Evolutionary conservation across 1,140 invertebrate species (phyloP).

Genomic region (Stegodyphus dumicola): DNA sequence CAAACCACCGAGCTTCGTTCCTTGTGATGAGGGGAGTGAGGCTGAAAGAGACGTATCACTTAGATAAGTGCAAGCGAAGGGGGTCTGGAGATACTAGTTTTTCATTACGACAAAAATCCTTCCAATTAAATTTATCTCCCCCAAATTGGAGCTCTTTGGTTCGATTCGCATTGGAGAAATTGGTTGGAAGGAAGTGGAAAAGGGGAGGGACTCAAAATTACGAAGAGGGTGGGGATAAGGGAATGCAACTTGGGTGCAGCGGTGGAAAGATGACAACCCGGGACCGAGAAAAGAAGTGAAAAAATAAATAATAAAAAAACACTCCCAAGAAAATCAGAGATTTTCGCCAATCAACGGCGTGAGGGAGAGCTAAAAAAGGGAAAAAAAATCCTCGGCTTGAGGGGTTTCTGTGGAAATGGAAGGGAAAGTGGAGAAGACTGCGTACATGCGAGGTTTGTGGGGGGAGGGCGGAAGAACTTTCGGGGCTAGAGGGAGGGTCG

Average conservation of each 20-base stretch:
- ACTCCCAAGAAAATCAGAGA: conserved; percentile 56
- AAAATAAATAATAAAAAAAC: conserved; percentile 54
- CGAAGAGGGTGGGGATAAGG: not conserved
- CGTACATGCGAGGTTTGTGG: not conserved
- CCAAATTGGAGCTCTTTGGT: conserved; percentile 45
- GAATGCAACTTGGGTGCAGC: conserved; percentile 23
- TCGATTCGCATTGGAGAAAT: conserved; percentile 57
- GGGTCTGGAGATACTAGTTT: conserved; percentile 48
- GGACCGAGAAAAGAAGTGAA: conserved; percentile 19
- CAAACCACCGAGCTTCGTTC: conserved; percentile 22
- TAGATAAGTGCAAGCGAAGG: conserved; percentile 40
- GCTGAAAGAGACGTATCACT: conserved; percentile 41
- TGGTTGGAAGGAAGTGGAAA: conserved; percentile 50
- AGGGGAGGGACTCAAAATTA: not conserved
- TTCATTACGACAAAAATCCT: conserved; percentile 59
- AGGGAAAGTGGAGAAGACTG: conserved; percentile 9
- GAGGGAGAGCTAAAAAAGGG: conserved; percentile 2
- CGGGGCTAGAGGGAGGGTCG: not conserved
- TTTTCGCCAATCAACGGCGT: conserved; percentile 57
- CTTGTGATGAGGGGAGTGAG: not conserved
- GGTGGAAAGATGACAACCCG: conserved; percentile 47
- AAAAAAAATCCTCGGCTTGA: not conserved
- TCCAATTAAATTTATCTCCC: conserved; percentile 60
- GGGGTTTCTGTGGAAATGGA: conserved; percentile 11
- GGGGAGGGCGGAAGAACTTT: not conserved